A percentile compares a stretch with the other conserved stretches of the same genome.
These are phyloP conservation scores for Monochamus saltuarius DNA, from an alignment of 1,140 invertebrate genomes.

Conservation along the genomic window DNA sequence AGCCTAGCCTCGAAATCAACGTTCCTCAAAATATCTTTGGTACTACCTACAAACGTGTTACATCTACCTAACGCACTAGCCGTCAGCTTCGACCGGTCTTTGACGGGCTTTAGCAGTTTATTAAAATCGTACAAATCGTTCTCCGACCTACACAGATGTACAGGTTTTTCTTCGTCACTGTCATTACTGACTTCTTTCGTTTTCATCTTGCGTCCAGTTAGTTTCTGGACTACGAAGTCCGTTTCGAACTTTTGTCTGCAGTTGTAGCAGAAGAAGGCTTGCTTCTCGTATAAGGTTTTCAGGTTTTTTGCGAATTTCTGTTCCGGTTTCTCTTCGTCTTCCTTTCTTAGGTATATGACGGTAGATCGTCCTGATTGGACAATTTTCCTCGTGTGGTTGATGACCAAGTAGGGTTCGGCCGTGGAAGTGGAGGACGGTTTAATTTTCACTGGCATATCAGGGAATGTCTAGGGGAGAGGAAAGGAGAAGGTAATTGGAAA, in stretches of 20 bases:
- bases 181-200: not conserved
- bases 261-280: conserved; percentile 19
- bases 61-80: conserved; percentile 20
- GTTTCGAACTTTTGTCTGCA: conserved; percentile 21
- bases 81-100: conserved; percentile 32
- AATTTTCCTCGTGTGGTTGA: conserved; percentile 29
- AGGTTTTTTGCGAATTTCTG: not conserved
- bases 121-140: conserved; percentile 22
- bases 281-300: conserved; percentile 5
- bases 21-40: conserved; percentile 3
- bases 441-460: too few species aligned
- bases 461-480: not conserved
- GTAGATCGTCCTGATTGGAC: conserved; percentile 27
- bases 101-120: conserved; percentile 27
- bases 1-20: conserved; percentile 13
- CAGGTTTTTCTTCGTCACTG: not conserved
- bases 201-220: not conserved
- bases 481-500: not conserved
- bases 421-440: not conserved
- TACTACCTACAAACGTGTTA: conserved; percentile 27
- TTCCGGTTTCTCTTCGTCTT: conserved; percentile 14
- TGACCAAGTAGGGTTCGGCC: conserved; percentile 23
- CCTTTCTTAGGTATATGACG: conserved; percentile 31
- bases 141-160: conserved; percentile 30
- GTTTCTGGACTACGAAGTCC: not conserved